phyloP scores from a whole-genome alignment of 2,888 invertebrate genomes.

The Arctia plantaginis region DNA sequence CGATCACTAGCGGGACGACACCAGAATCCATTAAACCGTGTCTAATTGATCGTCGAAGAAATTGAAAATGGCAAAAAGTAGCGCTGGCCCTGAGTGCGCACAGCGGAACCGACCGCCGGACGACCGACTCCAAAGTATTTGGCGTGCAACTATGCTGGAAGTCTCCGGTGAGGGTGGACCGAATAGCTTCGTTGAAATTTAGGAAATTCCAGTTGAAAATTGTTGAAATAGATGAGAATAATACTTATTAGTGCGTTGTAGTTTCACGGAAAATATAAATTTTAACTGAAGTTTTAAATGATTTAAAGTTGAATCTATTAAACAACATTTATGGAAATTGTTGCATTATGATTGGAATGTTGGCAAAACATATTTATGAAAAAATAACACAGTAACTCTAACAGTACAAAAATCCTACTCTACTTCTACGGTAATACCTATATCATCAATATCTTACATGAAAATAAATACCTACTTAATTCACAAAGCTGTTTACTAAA shows the following conservation, averaged over 20 bases:
- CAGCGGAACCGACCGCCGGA: conserved; percentile 20
- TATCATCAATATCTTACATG: background rate
- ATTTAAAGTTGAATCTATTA: background rate
- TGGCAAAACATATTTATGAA: background rate
- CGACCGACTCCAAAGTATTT: conserved; percentile 53
- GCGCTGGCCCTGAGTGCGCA: conserved; percentile 21
- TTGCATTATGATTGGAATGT: background rate
- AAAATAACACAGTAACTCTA: background rate
- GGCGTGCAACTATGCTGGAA: conserved; percentile 60
- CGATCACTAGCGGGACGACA: conserved; percentile 76
- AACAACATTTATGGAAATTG: background rate
- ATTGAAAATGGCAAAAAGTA: conserved; percentile 82
- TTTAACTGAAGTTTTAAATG: background rate
- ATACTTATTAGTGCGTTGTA: conserved; percentile 31
- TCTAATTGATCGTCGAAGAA: conserved; percentile 80
- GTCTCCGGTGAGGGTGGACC: conserved; percentile 50
- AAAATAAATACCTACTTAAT: background rate
- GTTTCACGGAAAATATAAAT: conserved; percentile 23
- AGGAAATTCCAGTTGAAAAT: conserved; percentile 49
- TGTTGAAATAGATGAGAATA: conserved; percentile 53
- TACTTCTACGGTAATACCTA: background rate
- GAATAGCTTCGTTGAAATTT: conserved; percentile 49
- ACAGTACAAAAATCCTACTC: no score
- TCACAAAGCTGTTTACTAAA: background rate
- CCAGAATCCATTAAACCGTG: conserved; percentile 82